Evolutionary conservation across 1,140 invertebrate genomes (phyloP).

Genomic region (Amphibalanus amphitrite): DNA sequence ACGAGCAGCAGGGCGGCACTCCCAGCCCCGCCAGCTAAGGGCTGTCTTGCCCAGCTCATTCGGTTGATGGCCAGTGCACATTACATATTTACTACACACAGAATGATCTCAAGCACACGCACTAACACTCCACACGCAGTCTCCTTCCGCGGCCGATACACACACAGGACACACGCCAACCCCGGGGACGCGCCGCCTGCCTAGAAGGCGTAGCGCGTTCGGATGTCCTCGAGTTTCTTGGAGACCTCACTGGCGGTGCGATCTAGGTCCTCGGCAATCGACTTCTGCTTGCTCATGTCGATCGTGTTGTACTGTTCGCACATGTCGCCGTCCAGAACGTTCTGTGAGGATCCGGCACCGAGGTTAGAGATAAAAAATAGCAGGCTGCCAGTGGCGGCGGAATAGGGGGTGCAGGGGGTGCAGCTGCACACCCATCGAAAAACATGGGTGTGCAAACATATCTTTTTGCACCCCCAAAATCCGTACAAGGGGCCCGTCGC

Average conservation of each 20-base stretch:
- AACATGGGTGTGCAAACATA: no score
- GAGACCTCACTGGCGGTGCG: constrained; percentile 89
- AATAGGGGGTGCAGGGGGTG: no score
- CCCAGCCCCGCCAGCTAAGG: no score
- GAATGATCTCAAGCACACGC: background rate
- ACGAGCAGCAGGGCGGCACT: no score
- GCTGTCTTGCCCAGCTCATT: background rate
- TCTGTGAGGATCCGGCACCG: constrained; percentile 46
- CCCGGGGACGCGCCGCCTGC: no score
- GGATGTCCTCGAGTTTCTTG: constrained; percentile 84
- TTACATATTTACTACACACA: background rate
- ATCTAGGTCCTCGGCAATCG: constrained; percentile 84
- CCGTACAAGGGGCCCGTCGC: no score
- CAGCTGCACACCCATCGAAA: no score
- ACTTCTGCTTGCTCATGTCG: constrained; percentile 82
- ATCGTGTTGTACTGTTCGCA: constrained; percentile 98
- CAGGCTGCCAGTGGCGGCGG: no score
- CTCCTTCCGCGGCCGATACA: background rate
- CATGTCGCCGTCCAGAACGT: constrained; percentile 95
- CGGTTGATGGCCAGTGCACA: background rate
- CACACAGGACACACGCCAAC: background rate
- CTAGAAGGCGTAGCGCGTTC: constrained; percentile 89
- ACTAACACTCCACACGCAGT: background rate
- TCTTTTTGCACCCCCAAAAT: no score
- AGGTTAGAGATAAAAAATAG: no score